Percentiles rank a stretch among this genome's conserved stretches.
These are phyloP conservation scores for Botia almorhae DNA, from an alignment of 2,797 vertebrate genomes.

Conservation along the genomic window DNA sequence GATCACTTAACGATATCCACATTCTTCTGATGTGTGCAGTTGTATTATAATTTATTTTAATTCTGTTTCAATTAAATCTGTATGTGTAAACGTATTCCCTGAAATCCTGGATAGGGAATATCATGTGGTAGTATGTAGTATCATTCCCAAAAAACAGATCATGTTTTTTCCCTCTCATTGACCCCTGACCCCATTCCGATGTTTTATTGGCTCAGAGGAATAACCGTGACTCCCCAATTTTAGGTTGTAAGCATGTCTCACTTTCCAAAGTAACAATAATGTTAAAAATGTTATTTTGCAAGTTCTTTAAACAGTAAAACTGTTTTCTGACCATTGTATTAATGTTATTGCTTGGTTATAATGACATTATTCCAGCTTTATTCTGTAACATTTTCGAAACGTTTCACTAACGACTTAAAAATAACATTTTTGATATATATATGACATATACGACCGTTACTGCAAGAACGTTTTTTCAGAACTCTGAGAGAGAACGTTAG, in stretches of 20 bases:
- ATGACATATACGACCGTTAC: too few relatives aligned
- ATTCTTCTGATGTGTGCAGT: conserved; percentile 30
- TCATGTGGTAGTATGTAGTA: background rate
- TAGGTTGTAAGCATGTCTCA: too few relatives aligned
- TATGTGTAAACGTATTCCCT: conserved; percentile 19
- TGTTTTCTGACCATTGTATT: too few relatives aligned
- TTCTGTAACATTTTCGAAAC: too few relatives aligned
- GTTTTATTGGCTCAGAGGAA: conserved; percentile 34
- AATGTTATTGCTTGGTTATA: too few relatives aligned
- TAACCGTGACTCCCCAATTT: conserved; percentile 15
- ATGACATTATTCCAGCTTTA: too few relatives aligned
- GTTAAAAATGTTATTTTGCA: too few relatives aligned
- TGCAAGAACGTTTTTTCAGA: too few relatives aligned
- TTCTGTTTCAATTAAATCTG: conserved; percentile 4
- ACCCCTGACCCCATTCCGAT: conserved; percentile 30
- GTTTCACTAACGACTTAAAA: too few relatives aligned
- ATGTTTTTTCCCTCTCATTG: background rate
- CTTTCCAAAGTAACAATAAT: too few relatives aligned
- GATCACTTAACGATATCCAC: conserved; percentile 30
- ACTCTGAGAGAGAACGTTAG: conserved; percentile 19
- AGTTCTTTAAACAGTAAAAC: too few relatives aligned
- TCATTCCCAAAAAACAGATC: background rate
- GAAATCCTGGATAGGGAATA: background rate
- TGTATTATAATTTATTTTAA: background rate
- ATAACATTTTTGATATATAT: too few relatives aligned